Base-by-base conservation (phyloP, 37 sponge, comb jelly and placozoan species). In the Aphrocallistes beatrix region DNA sequence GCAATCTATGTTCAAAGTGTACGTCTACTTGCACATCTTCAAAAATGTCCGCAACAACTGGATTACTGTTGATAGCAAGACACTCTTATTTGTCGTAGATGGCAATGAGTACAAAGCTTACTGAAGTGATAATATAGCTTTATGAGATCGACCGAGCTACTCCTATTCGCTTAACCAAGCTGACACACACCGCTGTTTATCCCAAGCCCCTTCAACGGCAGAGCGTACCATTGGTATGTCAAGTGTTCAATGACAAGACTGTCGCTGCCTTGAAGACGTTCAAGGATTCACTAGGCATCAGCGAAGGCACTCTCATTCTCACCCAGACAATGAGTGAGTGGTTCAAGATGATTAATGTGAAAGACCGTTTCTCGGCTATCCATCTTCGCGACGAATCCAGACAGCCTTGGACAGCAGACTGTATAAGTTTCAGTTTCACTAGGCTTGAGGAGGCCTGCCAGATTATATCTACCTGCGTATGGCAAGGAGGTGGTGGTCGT, bases 401-500 rank as follows among this genome's bases (percentile, higher is more conserved):
- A 60, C 75, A 60, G 34, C 75, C 75, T 60, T 60, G 75, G 75
- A 60, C 75, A 60, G 75, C 75, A 60, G 75, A 60, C 75, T 60
- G 75, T 60, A 60, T 30, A 60, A 60, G 75, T 60, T 60, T 60
- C 75, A 60, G 75, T 60, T 60, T 60, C 75, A 60, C 75, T 60
- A 60, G 75, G 75, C 75, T 60, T 19, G 75, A 60, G 75, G 75
- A 60, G 75, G 75, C 75, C 75, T 60, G 75, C 75, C 75, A 60
- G n/a, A 60, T 60, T 60, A 60, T 60, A 60, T 60, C 75, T 60
- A 60, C 75, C 75, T 60, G 75, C 34, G 75, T 30, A 60, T 60
- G 75, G 75, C 75, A 60, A 60, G 75, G 75, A 60, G 75, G 75
- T 60, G 75, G 75, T 60, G 75, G 75, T 60, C 75, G 75, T 60